Evolutionary conservation across 2,797 vertebrate genomes (phyloP), one percentile per base, ranked within the genome.

Genomic region (Mus spretus): DNA sequence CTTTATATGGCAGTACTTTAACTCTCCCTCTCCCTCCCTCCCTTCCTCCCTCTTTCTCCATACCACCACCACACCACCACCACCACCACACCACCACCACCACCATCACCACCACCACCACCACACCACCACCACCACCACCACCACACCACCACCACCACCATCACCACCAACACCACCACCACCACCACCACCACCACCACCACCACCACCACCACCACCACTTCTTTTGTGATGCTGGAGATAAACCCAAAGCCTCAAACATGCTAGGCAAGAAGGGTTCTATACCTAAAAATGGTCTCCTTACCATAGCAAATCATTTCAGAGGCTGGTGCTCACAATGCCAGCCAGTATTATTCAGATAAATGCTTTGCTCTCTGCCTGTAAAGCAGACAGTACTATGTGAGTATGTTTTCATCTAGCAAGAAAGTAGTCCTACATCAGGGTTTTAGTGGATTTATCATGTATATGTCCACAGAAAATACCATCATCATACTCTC

Each of bases 321-420:
- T 57, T n/a, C 31, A 87, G 94, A 74, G 13, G 13, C 53, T 61
- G 37, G 57, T 7, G 1, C 12, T 75, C 67, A 50, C 50, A 78
- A 47, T 26, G 13, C 10, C 24, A 22, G 13, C 10, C 24, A 22
- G 59, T 65, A 44, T 37, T 8, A 14, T 50, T 85, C 86, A 53
- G 65, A 80, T 78, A 85, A 92, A 82, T 65, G 24, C 12, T 95
- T 89, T 81, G 44, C 93, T 92, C 50, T 81, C 28, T 78, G 63
- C 26, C 59, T 37, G 53, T 63, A 59, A 70, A 90, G 53, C 3
- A 80, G 22, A 80, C 15, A 61, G 77, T 72, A 81, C 22, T 28
- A 11, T 50, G 67, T 78, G 55, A 90, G 44, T 65, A 70, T 92
- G 72, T 44, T 90, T 79, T 77, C 72, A 63, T 90, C 89, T 59